phyloP scores from a whole-genome alignment of 2,113 vertebrate species.

The Patagioenas fasciata region DNA sequence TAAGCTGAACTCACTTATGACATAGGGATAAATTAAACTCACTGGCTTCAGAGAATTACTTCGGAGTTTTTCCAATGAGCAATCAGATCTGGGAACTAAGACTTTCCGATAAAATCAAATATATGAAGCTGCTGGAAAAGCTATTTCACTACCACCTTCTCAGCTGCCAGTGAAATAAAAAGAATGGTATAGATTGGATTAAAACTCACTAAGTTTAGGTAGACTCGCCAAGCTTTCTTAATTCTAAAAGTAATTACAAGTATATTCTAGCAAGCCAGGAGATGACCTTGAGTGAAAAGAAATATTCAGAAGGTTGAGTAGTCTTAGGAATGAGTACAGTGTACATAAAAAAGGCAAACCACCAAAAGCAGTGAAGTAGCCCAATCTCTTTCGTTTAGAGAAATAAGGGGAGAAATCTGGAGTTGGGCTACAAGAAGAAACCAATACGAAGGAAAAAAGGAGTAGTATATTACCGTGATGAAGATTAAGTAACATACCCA shows the following conservation, averaged over 20 bases:
- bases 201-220: not conserved
- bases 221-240: constrained; percentile 31
- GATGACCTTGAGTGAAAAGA: constrained; percentile 31
- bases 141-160: constrained; percentile 20
- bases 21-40: constrained; percentile 35
- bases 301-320: constrained; percentile 7
- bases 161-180: constrained; percentile 43
- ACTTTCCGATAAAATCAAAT: constrained; percentile 48
- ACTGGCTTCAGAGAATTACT: constrained; percentile 30
- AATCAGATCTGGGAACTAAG: constrained; percentile 26
- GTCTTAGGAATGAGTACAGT: not conserved
- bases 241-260: constrained; percentile 49
- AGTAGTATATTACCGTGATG: not conserved
- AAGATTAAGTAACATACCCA: constrained; percentile 45
- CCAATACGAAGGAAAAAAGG: not conserved
- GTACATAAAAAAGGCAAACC: not conserved
- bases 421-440: not conserved
- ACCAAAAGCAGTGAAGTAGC: not conserved
- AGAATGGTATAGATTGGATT: constrained; percentile 14
- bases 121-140: constrained; percentile 14
- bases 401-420: not conserved
- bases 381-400: not conserved
- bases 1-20: constrained; percentile 9
- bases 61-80: constrained; percentile 45
- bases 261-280: constrained; percentile 18